Conservation (phyloP, 1,140 invertebrate species). For the Cydia strobilella region DNA sequence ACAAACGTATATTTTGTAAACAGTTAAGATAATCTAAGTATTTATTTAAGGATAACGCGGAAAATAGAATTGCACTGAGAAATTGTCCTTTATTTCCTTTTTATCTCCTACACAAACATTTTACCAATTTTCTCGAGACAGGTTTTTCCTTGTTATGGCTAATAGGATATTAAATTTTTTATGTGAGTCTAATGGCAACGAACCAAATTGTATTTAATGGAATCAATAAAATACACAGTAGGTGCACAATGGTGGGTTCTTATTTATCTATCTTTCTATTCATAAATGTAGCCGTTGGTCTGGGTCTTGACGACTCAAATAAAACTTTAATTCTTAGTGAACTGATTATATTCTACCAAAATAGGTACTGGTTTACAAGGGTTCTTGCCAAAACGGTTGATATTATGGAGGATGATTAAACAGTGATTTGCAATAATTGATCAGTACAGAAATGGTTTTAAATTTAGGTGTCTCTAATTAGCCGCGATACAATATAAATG, state of each 20-base stretch:
- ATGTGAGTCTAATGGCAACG: background rate
- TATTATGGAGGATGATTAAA: too few species aligned
- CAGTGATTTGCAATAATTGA: too few species aligned
- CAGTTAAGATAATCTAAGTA: too few species aligned
- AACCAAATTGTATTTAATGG: background rate
- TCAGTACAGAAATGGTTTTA: too few species aligned
- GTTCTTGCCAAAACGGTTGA: too few species aligned
- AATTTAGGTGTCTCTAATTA: too few species aligned
- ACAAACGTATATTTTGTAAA: background rate
- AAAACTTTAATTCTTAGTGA: too few species aligned
- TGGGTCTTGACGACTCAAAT: too few species aligned
- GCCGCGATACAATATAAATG: too few species aligned
- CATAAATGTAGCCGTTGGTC: too few species aligned
- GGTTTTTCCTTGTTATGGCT: slow-evolving; percentile 19
- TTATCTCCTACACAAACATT: slow-evolving; percentile 2
- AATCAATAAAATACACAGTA: slow-evolving; percentile 6
- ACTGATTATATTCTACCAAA: too few species aligned
- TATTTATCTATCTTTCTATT: background rate
- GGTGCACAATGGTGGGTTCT: background rate
- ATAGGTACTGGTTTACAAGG: too few species aligned
- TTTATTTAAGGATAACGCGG: slow-evolving; percentile 2
- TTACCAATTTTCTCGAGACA: background rate
- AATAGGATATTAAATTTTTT: slow-evolving; percentile 20
- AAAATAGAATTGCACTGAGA: background rate
- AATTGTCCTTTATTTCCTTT: background rate